phyloP scores from a whole-genome alignment of 2,888 invertebrate genomes.

The Nasonia oneida region DNA sequence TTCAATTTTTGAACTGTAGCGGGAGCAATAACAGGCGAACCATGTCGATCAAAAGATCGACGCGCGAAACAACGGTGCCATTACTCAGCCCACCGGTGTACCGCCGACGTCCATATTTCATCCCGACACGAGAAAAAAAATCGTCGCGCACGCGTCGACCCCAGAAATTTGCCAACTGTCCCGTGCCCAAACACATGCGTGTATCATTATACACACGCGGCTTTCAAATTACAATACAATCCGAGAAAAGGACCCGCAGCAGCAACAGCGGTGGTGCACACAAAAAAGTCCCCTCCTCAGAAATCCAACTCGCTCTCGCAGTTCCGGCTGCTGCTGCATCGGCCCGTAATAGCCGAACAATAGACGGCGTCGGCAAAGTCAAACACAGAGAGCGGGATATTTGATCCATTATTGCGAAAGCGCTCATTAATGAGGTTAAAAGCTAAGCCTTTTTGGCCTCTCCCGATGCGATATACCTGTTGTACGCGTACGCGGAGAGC shows the following conservation, averaged over 20 bases:
- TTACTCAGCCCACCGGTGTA: too few species aligned
- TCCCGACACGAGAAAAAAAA: background rate
- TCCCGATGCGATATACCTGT: background rate
- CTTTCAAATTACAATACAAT: background rate
- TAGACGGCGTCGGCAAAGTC: slow-evolving; percentile 14
- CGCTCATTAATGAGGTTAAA: slow-evolving; percentile 27
- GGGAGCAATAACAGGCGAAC: too few species aligned
- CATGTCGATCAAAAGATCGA: too few species aligned
- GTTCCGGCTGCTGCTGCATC: background rate
- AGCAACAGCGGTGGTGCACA: background rate
- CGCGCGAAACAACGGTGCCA: too few species aligned
- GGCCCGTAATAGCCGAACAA: slow-evolving; percentile 3
- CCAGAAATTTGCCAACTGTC: slow-evolving; percentile 23
- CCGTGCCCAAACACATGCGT: background rate
- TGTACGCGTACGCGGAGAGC: background rate
- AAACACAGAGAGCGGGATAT: background rate
- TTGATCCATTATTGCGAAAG: slow-evolving; percentile 30
- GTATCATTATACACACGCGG: background rate
- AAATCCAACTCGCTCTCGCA: background rate
- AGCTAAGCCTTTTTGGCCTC: background rate
- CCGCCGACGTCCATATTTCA: background rate
- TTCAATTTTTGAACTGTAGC: too few species aligned
- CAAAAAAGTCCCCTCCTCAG: background rate
- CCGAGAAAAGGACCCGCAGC: background rate
- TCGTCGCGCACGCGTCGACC: background rate